Conservation (phyloP, 2,888 invertebrate genomes). For the Bombylius major region DNA sequence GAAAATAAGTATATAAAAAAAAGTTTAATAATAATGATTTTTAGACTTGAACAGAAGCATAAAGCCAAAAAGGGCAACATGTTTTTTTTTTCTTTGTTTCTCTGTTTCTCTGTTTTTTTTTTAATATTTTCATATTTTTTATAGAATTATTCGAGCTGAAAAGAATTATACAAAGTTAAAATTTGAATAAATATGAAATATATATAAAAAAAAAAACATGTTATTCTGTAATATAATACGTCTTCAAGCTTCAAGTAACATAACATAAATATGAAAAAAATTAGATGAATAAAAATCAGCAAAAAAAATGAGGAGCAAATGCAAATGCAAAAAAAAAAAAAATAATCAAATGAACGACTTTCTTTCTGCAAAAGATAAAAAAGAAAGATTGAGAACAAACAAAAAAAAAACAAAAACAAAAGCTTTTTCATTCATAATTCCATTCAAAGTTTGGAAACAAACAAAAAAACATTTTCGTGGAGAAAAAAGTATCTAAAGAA, state of each 20-base stretch:
- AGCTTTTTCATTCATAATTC: too few species aligned
- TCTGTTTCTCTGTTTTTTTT: too few species aligned
- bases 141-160: not conserved
- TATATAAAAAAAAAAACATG: not conserved
- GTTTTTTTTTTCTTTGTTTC: not conserved
- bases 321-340: too few species aligned
- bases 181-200: not conserved
- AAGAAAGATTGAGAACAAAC: not conserved
- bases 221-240: not conserved
- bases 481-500: too few species aligned
- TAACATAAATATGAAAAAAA: not conserved
- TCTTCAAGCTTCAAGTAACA: not conserved
- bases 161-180: too few species aligned
- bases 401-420: not conserved
- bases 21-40: not conserved
- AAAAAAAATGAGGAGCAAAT: too few species aligned
- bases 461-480: too few species aligned
- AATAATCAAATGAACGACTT: too few species aligned
- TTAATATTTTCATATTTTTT: too few species aligned
- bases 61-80: not conserved
- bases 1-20: not conserved
- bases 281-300: too few species aligned
- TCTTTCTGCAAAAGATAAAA: not conserved
- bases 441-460: too few species aligned
- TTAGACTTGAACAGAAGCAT: not conserved